Base-by-base conservation (phyloP, 2,888 invertebrate genomes). In the Mycalesis mineus region DNA sequence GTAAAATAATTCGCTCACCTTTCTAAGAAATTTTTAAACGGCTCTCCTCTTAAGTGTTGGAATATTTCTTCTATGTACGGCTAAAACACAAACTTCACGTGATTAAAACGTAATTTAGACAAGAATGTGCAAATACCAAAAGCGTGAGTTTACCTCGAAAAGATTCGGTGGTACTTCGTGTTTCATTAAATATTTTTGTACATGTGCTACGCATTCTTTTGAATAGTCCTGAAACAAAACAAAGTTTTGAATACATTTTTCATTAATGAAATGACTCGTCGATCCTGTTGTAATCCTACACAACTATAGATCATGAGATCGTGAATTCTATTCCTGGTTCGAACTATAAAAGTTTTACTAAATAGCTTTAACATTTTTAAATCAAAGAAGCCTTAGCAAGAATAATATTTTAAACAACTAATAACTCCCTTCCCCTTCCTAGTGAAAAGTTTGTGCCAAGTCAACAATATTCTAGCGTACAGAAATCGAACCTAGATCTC, bases 41-140 rank as follows among this genome's bases (percentile, higher is more conserved):
- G 96, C 84, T 97, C 97, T 67, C 97, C 98, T 83, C 98, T 93
- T 84, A 99, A 92, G 84, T 98, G 97, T 89, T 96, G 97, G 91
- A 98, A 98, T 84, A 99, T 99, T 93, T 99, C 99, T 90, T 98
- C 97, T 91, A 99, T 98, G 91, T 99, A 99, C 76, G 98, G 98
- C 98, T 99, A 92, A 69, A 95, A 95, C 69, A 74, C 70, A 74
- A 76, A 42, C 33, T 11, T 58, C 36, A 66, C 61, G 45, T 58
- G 49, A 62, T 44, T 36, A 29, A 47, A 0, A 14, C 28, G 44
- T 1, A 1, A n/a, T 22, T 4, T 22, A 48, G 7, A 40, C 3
- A n/a, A 22, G 33, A 15, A 31, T 17, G 31, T 8, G 13, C n/a
- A 31, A 55, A 62, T 58, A 57, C 50, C 56, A 44, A 54, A n/a